A percentile compares a stretch with the other conserved stretches of the same genome.
Evolutionary conservation across 2,888 invertebrate species (phyloP).

Genomic region (Drosophila ustulata): DNA sequence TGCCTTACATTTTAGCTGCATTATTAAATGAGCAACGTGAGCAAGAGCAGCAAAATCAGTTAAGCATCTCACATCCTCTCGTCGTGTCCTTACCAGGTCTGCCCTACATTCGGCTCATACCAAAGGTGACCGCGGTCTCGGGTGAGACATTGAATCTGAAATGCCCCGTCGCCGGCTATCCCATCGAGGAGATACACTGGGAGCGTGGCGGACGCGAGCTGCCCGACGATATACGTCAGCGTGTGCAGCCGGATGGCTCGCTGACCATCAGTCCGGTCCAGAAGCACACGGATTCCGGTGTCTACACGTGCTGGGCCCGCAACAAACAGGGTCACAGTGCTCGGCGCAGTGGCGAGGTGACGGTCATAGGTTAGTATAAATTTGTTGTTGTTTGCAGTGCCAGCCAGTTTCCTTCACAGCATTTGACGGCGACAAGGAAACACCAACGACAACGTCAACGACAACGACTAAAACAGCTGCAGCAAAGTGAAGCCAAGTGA

Average conservation of each 20-base stretch:
- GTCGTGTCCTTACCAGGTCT: constrained; percentile 86
- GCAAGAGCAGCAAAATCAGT: constrained; percentile 59
- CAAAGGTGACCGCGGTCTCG: constrained; percentile 92
- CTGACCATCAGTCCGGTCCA: constrained; percentile 91
- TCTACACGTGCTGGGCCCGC: constrained; percentile 92
- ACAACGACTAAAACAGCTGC: constrained; percentile 3
- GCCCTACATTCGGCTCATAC: constrained; percentile 92
- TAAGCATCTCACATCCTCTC: constrained; percentile 47
- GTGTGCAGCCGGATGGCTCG: constrained; percentile 90
- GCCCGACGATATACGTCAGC: constrained; percentile 92
- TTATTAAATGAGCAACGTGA: constrained; percentile 73
- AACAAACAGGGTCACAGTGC: constrained; percentile 92
- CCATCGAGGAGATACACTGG: constrained; percentile 93
- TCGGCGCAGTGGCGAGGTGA: constrained; percentile 90
- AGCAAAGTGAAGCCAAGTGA: constrained; percentile 66
- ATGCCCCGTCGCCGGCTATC: constrained; percentile 93
- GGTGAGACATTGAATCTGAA: constrained; percentile 90
- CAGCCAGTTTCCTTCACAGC: constrained; percentile 62
- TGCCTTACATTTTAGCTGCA: constrained; percentile 58
- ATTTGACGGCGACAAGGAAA: constrained; percentile 33
- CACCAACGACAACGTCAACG: constrained; percentile 23
- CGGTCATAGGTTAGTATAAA: constrained; percentile 90
- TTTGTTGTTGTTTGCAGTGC: constrained; percentile 13
- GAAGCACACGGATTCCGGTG: constrained; percentile 90
- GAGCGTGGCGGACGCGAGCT: constrained; percentile 90